phyloP scores from a whole-genome alignment of 2,113 vertebrate species.

The Labeo rohita region DNA sequence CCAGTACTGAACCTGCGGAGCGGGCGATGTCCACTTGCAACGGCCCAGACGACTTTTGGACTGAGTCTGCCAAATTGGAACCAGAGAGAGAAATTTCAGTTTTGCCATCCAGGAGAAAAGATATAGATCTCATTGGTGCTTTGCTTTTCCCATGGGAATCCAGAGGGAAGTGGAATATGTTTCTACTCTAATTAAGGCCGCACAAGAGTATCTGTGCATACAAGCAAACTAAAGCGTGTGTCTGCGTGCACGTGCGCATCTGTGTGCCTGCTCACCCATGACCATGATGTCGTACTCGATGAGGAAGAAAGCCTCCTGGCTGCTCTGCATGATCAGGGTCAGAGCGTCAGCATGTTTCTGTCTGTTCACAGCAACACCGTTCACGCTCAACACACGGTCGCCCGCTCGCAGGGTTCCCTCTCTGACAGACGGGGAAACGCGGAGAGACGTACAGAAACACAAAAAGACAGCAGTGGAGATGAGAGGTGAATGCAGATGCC shows the following conservation, averaged over 20 bases:
- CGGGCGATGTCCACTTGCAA: constrained; percentile 93
- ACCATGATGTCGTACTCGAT: constrained; percentile 94
- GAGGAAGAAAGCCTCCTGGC: constrained; percentile 93
- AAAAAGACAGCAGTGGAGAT: constrained; percentile 17
- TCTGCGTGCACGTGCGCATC: not conserved
- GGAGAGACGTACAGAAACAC: not conserved
- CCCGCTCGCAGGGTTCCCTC: constrained; percentile 93
- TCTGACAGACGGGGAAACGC: constrained; percentile 67
- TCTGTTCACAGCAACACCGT: constrained; percentile 88
- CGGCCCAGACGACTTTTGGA: constrained; percentile 87
- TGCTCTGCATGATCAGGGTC: constrained; percentile 87
- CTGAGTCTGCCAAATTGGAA: constrained; percentile 77
- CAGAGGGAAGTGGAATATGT: constrained; percentile 9
- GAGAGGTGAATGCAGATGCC: not conserved
- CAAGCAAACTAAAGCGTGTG: constrained; percentile 9
- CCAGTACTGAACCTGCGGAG: constrained; percentile 82
- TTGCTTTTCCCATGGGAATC: not conserved
- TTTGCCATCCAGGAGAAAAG: not conserved
- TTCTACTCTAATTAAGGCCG: constrained; percentile 22
- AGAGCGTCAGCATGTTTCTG: constrained; percentile 88
- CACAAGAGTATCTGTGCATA: constrained; percentile 41
- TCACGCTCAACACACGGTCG: constrained; percentile 90
- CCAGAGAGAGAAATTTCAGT: constrained; percentile 29
- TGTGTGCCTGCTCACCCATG: constrained; percentile 83
- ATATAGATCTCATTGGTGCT: not conserved